Evolutionary conservation across 2,888 invertebrate species (phyloP).

Genomic region (Oxytorus armatus): DNA sequence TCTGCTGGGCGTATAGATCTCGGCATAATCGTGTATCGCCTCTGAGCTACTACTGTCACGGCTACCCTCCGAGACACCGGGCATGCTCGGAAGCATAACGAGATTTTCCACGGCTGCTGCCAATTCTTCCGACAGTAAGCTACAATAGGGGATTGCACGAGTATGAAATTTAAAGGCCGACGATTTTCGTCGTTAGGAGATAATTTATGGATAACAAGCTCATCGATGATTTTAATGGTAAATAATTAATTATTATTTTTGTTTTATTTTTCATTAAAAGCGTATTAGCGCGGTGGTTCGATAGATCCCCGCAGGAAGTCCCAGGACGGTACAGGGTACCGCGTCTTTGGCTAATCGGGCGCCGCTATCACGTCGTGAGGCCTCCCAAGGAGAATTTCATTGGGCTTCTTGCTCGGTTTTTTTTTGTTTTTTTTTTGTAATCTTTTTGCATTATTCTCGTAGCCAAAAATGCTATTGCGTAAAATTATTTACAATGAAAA

Average conservation of each 20-base stretch:
- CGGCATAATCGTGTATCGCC: slow-evolving; percentile 94
- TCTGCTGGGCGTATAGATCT: slow-evolving; percentile 96
- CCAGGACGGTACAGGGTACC: slow-evolving; percentile 83
- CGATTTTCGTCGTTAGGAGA: background rate
- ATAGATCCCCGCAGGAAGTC: slow-evolving; percentile 82
- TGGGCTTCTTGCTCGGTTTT: slow-evolving; percentile 9
- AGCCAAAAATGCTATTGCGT: background rate
- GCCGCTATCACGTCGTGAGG: slow-evolving; percentile 82
- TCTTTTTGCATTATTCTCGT: slow-evolving; percentile 1
- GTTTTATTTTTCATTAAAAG: slow-evolving; percentile 7
- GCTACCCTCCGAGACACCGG: slow-evolving; percentile 77
- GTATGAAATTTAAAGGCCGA: slow-evolving; percentile 68
- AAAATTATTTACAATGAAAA: too few relatives aligned
- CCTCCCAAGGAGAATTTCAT: slow-evolving; percentile 81
- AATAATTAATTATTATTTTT: slow-evolving; percentile 1
- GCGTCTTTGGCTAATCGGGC: slow-evolving; percentile 77
- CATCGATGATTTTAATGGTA: too few relatives aligned
- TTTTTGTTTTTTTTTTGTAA: background rate
- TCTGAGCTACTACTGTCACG: slow-evolving; percentile 83
- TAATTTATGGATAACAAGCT: slow-evolving; percentile 17
- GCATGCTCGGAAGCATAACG: slow-evolving; percentile 84
- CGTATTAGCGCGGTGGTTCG: slow-evolving; percentile 55
- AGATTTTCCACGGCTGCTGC: slow-evolving; percentile 87
- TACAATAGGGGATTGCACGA: slow-evolving; percentile 65
- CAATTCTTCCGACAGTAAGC: slow-evolving; percentile 85